A percentile compares a stretch with the other conserved stretches of the same genome.
Conservation (phyloP, 2,888 invertebrate species). For the Heliconius hortense region DNA sequence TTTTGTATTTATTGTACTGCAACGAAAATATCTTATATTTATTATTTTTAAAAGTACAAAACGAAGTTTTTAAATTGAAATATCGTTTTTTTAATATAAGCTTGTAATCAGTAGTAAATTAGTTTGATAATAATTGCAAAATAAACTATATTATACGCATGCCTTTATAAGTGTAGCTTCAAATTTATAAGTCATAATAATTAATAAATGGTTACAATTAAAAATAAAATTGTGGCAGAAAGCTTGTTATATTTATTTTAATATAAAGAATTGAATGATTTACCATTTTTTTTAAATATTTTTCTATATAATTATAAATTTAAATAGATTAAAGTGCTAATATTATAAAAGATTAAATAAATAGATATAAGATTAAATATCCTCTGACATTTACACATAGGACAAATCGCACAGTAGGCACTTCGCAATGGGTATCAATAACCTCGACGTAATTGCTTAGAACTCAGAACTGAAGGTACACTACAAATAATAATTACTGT, state of each 20-base stretch:
- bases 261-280: no score
- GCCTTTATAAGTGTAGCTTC: neutral
- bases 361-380: neutral
- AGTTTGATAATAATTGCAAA: neutral
- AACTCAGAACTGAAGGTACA: conserved; percentile 32
- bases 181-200: neutral
- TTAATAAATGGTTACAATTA: neutral
- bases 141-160: neutral
- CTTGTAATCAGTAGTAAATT: neutral
- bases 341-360: no score
- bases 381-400: no score
- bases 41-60: neutral
- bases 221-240: neutral
- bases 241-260: neutral
- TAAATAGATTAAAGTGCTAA: no score
- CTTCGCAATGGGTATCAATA: conserved; percentile 27
- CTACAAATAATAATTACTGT: conserved; percentile 27
- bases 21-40: neutral
- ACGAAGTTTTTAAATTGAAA: neutral
- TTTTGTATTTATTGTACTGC: neutral
- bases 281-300: no score
- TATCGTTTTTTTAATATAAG: neutral
- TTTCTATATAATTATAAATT: no score
- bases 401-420: conserved; percentile 23
- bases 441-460: conserved; percentile 33